Evolutionary conservation across 2,888 invertebrate genomes (phyloP).

Genomic region (Euclidia mi): DNA sequence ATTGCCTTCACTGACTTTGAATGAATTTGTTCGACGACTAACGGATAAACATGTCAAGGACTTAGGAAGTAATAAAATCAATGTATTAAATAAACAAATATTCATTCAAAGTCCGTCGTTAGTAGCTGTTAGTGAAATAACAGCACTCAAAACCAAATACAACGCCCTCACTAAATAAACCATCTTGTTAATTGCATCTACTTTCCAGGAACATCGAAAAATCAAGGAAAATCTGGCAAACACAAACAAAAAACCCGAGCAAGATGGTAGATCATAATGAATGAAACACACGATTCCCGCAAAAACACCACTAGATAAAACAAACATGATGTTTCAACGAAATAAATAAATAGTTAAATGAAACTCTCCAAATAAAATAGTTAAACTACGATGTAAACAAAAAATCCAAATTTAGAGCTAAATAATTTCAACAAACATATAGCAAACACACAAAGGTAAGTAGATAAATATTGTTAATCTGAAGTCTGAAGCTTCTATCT

Average conservation of each 20-base stretch:
- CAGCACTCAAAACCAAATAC: slow-evolving; percentile 79
- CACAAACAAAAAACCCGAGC: slow-evolving; percentile 50
- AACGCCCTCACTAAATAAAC: slow-evolving; percentile 52
- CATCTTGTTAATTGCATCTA: slow-evolving; percentile 52
- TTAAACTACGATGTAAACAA: slow-evolving; percentile 37
- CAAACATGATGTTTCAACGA: slow-evolving; percentile 54
- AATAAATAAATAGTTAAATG: slow-evolving; percentile 45
- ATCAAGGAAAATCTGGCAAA: slow-evolving; percentile 45
- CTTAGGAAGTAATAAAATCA: not conserved
- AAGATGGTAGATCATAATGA: slow-evolving; percentile 40
- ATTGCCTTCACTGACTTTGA: slow-evolving; percentile 72
- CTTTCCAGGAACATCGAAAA: slow-evolving; percentile 39
- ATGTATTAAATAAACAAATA: slow-evolving; percentile 38
- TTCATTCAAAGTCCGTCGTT: slow-evolving; percentile 86
- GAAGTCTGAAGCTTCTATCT: slow-evolving; percentile 20
- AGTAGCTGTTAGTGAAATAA: slow-evolving; percentile 89
- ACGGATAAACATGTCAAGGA: not conserved
- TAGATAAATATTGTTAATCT: slow-evolving; percentile 50
- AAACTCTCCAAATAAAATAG: slow-evolving; percentile 56
- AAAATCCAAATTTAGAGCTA: slow-evolving; percentile 43
- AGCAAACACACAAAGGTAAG: slow-evolving; percentile 48
- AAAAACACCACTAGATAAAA: slow-evolving; percentile 59
- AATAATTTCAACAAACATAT: slow-evolving; percentile 44
- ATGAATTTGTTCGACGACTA: slow-evolving; percentile 64
- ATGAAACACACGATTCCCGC: slow-evolving; percentile 53